Evolutionary conservation across 2,113 vertebrate genomes (phyloP).

Genomic region (Burhinus bistriatus): DNA sequence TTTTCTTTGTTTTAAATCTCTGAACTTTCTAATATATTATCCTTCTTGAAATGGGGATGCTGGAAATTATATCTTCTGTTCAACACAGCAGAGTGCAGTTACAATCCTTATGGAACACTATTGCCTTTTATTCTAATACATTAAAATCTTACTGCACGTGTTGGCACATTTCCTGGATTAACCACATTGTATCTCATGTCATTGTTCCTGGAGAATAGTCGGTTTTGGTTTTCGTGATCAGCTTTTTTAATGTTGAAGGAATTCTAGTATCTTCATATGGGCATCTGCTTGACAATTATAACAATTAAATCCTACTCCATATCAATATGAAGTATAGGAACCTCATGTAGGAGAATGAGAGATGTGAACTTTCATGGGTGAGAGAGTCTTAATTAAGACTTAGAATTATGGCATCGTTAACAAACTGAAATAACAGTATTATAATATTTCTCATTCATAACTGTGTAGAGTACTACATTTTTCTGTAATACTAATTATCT

Average conservation of each 20-base stretch:
- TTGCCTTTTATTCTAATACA: not conserved
- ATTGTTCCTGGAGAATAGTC: not conserved
- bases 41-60: not conserved
- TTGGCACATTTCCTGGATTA: not conserved
- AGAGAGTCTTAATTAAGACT: not conserved
- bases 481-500: not conserved
- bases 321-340: not conserved
- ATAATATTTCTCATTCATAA: not conserved
- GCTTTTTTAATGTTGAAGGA: not conserved
- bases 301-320: not conserved
- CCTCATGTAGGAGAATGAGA: not conserved
- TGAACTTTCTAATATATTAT: not conserved
- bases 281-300: not conserved
- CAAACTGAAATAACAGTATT: not conserved
- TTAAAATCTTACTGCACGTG: not conserved
- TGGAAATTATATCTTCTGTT: not conserved
- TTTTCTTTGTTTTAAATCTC: not conserved
- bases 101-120: not conserved
- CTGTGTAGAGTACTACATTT: not conserved
- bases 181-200: not conserved
- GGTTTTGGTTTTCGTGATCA: not conserved
- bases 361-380: not conserved
- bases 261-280: not conserved
- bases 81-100: rapidly evolving
- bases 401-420: not conserved